phyloP scores from a whole-genome alignment of 2,797 vertebrate species.

The Hipposideros larvatus region DNA sequence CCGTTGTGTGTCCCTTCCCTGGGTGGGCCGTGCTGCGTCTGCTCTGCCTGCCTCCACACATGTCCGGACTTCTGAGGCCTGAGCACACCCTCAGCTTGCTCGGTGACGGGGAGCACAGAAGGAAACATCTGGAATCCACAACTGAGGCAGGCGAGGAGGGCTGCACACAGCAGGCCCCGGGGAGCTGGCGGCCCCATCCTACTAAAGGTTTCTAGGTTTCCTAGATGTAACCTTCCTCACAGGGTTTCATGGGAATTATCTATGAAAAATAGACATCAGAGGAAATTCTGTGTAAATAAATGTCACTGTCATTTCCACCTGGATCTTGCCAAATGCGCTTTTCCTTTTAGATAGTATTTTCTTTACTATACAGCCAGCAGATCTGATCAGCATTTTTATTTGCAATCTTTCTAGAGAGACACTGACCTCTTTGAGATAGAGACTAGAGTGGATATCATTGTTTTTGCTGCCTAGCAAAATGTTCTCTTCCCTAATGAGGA shows the following conservation, averaged over 20 bases:
- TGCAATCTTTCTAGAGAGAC: neutral
- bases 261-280: neutral
- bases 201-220: conserved; percentile 11
- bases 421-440: neutral
- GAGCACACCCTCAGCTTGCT: neutral
- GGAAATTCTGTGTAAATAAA: neutral
- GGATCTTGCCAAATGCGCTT: neutral
- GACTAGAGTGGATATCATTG: neutral
- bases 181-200: neutral
- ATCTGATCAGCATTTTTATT: conserved; percentile 41
- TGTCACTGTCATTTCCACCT: neutral
- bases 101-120: neutral
- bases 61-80: neutral
- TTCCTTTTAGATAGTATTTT: neutral
- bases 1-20: conserved; percentile 24
- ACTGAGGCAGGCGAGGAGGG: neutral
- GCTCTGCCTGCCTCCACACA: conserved; percentile 66
- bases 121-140: neutral
- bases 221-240: neutral
- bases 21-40: conserved; percentile 68
- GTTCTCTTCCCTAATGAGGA: neutral
- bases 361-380: neutral
- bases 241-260: neutral
- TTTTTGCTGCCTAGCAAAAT: neutral
- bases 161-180: neutral